Evolutionary conservation across 2,797 vertebrate species (phyloP), one percentile per base, ranked within the genome.

Genomic region (Neosilurus hyrtlii): DNA sequence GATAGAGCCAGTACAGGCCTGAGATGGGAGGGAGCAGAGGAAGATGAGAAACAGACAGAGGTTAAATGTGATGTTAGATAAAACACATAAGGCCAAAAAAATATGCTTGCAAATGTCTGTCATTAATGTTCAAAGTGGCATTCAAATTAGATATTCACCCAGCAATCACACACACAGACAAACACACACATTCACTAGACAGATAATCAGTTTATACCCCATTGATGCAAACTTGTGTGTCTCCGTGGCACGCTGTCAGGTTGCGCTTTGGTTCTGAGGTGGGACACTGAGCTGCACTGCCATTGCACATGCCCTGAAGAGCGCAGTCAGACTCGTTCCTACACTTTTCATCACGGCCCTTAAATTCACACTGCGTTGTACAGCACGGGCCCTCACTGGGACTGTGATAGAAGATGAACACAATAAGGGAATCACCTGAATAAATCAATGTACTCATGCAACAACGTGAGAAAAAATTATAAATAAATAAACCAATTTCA

Each of bases 381-480:
- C 98, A 99, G 86, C 98, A 99, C 0, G 97, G 98, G 30, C 98
- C 98, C 91, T 99, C 96, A 89, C 96, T 99, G 72, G 98, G 97
- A 90, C 98, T 99, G 89, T 2, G 57, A 12, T 14, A 63, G 30
- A 51, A 6, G 16, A 63, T 12, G 1, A 65, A 63, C 43, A 4
- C 14, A 67, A 73, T 56, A 56, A 52, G 15, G 51, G 54, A 35
- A 65, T 24, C 9, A 59, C 9, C 20, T 30, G 16, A 78, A 30
- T 12, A 65, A 26, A 63, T 37, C 20, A 75, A 75, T 37, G 2
- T n/a, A 37, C n/a, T 37, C 11, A 74, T 14, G 37, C n/a, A 61
- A 65, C 4, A 78, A 43, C 20, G 20, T 14, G 4, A 24, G 59
- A 14, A 61, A n/a, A 56, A 56, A 56, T 30, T 18, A 30, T 3